Conservation (phyloP, 2,888 invertebrate species). For the Drosophila fungiperda region DNA sequence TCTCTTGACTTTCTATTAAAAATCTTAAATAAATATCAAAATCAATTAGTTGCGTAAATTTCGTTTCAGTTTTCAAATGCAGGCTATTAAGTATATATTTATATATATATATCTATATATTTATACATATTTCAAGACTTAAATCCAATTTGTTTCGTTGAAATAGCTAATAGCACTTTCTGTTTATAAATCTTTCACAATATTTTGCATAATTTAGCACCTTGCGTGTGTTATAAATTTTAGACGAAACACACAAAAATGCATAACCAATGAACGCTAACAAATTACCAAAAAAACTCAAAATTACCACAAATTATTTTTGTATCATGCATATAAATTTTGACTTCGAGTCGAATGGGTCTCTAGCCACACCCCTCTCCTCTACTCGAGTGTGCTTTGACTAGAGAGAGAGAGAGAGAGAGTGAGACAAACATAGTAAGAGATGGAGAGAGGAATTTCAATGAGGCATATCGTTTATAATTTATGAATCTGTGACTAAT, state of each 20-base stretch:
- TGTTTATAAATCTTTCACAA: constrained; percentile 17
- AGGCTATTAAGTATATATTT: neutral
- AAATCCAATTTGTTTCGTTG: neutral
- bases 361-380: neutral
- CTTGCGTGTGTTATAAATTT: constrained; percentile 29
- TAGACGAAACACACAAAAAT: constrained; percentile 44
- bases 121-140: neutral
- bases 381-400: neutral
- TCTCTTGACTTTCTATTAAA: constrained; percentile 45
- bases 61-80: constrained; percentile 37
- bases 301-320: constrained; percentile 45
- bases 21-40: constrained; percentile 73
- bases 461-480: constrained; percentile 72
- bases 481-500: constrained; percentile 77
- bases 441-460: constrained; percentile 55
- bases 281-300: constrained; percentile 48
- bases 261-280: constrained; percentile 36
- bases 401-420: neutral
- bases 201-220: constrained; percentile 39
- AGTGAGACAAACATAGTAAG: neutral
- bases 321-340: constrained; percentile 38
- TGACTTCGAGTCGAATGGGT: constrained; percentile 32
- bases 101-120: neutral
- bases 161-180: neutral
- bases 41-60: constrained; percentile 79